phyloP scores from a whole-genome alignment of 2,113 vertebrate genomes.

The Vombatus ursinus region DNA sequence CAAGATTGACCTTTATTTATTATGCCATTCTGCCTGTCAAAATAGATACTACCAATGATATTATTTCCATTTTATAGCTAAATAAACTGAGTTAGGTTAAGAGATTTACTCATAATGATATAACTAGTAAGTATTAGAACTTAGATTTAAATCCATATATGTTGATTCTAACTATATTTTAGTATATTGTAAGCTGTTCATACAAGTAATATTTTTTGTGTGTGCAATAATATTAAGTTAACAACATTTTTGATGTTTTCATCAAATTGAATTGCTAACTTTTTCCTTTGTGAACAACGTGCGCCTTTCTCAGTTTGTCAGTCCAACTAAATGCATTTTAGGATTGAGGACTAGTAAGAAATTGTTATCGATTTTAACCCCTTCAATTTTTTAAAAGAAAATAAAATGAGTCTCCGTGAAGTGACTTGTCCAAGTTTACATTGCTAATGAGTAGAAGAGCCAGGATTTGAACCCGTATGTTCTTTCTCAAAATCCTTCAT shows the following conservation, averaged over 20 bases:
- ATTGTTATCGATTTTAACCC: not conserved
- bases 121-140: not conserved
- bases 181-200: not conserved
- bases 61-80: not conserved
- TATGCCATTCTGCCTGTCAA: not conserved
- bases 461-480: not conserved
- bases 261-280: not conserved
- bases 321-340: not conserved
- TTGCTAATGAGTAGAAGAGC: not conserved
- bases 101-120: not conserved
- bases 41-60: not conserved
- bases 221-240: not conserved
- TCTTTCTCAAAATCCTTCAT: not conserved
- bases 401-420: not conserved
- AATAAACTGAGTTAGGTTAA: not conserved
- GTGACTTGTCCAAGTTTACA: not conserved
- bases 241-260: not conserved
- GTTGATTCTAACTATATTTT: not conserved
- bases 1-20: not conserved
- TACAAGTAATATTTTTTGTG: not conserved
- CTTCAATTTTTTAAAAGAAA: not conserved
- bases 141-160: not conserved
- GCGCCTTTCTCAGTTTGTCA: not conserved
- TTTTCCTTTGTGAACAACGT: not conserved
- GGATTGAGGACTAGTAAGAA: not conserved